A percentile compares a stretch with the other conserved stretches of the same genome.
phyloP scores from a whole-genome alignment of 1,140 invertebrate species.

The Heliconius hewitsoni region DNA sequence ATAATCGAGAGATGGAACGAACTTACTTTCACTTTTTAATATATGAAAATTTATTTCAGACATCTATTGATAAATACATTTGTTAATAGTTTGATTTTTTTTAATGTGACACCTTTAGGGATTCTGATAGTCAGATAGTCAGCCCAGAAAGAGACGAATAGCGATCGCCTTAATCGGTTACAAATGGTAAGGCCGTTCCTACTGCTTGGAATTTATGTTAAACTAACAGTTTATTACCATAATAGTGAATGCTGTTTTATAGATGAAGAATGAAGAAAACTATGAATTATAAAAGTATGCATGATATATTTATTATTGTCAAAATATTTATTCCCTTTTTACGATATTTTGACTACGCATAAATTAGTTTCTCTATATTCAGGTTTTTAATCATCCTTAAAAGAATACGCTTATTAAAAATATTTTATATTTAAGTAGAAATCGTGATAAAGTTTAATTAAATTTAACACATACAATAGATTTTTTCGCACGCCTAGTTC shows the following conservation, averaged over 20 bases:
- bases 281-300: background rate
- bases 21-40: slow-evolving; percentile 1
- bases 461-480: slow-evolving; percentile 2
- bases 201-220: slow-evolving; percentile 38
- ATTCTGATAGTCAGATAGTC: slow-evolving; percentile 24
- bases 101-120: slow-evolving; percentile 8
- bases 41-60: background rate
- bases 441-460: background rate
- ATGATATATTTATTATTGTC: background rate
- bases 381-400: background rate
- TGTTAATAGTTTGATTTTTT: background rate
- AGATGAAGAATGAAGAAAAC: slow-evolving; percentile 19
- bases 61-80: background rate
- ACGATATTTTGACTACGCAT: background rate
- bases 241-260: slow-evolving; percentile 40
- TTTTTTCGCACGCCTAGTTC: slow-evolving; percentile 16
- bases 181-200: slow-evolving; percentile 39
- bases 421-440: background rate
- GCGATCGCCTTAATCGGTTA: slow-evolving; percentile 33
- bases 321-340: background rate
- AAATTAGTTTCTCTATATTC: background rate
- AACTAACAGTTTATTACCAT: slow-evolving; percentile 39
- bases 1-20: background rate
- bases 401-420: background rate
- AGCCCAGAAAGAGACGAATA: slow-evolving; percentile 37